phyloP scores from a whole-genome alignment of 2,888 invertebrate genomes.

The Eutolmus rufibarbis region DNA sequence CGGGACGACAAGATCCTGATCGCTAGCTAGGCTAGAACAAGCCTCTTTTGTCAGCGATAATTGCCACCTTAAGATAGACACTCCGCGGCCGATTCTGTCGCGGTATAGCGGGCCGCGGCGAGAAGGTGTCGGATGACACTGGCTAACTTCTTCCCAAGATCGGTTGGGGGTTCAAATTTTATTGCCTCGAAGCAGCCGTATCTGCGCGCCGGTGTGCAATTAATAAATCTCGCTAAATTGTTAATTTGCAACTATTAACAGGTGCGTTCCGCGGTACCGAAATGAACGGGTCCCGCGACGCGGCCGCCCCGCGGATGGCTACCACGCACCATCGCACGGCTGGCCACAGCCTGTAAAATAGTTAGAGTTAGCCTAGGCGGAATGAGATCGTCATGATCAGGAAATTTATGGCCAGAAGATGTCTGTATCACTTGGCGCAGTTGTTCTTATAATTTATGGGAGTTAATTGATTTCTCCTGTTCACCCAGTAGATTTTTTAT shows the following conservation, averaged over 20 bases:
- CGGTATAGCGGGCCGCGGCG: neutral
- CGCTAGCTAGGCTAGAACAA: neutral
- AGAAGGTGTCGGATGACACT: conserved; percentile 20
- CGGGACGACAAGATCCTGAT: conserved; percentile 31
- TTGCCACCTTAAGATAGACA: conserved; percentile 19
- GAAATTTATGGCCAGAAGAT: conserved; percentile 32
- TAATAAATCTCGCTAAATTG: conserved; percentile 48
- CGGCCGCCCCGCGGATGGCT: neutral
- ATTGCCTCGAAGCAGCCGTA: neutral
- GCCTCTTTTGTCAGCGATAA: conserved; percentile 27
- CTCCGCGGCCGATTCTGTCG: neutral
- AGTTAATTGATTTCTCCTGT: conserved; percentile 47
- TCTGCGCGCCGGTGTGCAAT: conserved; percentile 35
- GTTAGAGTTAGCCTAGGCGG: neutral
- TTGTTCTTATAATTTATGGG: conserved; percentile 43
- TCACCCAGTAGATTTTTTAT: conserved; percentile 24
- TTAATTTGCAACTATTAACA: conserved; percentile 47
- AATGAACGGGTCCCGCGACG: neutral
- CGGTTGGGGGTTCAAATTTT: conserved; percentile 22
- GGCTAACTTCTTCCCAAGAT: neutral
- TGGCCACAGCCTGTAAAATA: neutral
- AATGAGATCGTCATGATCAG: conserved; percentile 27
- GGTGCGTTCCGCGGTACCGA: conserved; percentile 30
- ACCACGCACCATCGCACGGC: neutral
- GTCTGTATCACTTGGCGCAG: conserved; percentile 38